phyloP scores from a whole-genome alignment of 2,113 vertebrate genomes.

The Tapirus terrestris region DNA sequence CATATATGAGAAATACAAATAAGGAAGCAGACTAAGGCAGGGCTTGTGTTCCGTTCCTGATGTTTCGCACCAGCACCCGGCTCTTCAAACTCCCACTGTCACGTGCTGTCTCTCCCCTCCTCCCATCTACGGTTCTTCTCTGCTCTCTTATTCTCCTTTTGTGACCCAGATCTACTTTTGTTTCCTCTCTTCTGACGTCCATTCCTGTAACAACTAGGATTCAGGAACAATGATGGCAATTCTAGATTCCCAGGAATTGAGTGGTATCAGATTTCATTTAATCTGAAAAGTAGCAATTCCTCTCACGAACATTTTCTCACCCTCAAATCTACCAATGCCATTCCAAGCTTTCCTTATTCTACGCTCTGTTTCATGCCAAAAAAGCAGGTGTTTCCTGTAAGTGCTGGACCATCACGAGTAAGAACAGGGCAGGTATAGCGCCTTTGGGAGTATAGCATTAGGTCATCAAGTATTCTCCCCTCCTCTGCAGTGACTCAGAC shows the following conservation, averaged over 20 bases:
- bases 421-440: conserved; percentile 23
- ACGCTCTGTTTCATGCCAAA: background rate
- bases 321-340: background rate
- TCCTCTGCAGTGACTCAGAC: conserved; percentile 66
- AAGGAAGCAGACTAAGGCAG: background rate
- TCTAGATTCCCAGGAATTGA: conserved; percentile 72
- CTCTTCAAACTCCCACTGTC: background rate
- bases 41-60: background rate
- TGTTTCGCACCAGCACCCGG: background rate
- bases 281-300: background rate
- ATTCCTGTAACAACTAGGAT: conserved; percentile 38
- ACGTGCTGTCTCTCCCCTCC: background rate
- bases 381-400: conserved; percentile 30
- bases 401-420: background rate
- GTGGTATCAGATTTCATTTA: conserved; percentile 53
- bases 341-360: background rate
- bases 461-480: background rate
- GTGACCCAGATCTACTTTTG: conserved; percentile 1
- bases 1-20: rapidly evolving
- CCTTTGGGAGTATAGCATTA: conserved; percentile 16
- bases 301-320: background rate
- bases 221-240: background rate
- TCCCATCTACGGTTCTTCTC: background rate
- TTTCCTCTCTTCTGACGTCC: conserved; percentile 70
- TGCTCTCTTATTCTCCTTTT: conserved; percentile 36